phyloP scores from a whole-genome alignment of 1,140 invertebrate species.

The Trichonephila clavata region DNA sequence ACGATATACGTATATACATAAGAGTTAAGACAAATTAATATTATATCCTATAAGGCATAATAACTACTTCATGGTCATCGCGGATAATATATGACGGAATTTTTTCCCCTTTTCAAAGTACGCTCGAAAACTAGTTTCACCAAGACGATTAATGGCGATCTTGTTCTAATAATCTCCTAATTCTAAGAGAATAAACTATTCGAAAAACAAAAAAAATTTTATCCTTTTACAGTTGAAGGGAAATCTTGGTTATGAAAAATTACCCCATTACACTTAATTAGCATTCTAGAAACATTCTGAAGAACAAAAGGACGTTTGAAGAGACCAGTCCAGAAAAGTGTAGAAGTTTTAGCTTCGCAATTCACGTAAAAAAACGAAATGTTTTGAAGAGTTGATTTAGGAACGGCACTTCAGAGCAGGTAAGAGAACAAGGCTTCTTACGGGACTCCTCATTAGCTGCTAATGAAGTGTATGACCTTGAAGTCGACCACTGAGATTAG shows the following conservation, averaged over 20 bases:
- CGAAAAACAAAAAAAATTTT: background rate
- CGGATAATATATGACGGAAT: background rate
- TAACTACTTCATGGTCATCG: too few relatives aligned
- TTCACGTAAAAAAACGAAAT: background rate
- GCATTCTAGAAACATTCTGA: background rate
- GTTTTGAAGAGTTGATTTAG: background rate
- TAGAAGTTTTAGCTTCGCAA: background rate
- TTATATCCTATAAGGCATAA: too few relatives aligned
- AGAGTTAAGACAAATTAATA: too few relatives aligned
- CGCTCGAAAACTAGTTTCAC: background rate
- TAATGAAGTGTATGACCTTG: constrained; percentile 6
- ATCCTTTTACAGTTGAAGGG: background rate
- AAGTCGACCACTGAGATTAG: background rate
- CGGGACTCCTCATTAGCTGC: background rate
- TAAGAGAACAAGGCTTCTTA: background rate
- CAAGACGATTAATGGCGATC: too few relatives aligned
- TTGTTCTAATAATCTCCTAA: too few relatives aligned
- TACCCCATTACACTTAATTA: background rate
- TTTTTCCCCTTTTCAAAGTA: background rate
- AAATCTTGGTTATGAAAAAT: background rate
- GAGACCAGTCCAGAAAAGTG: too few relatives aligned
- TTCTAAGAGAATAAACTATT: background rate
- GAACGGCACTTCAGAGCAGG: background rate
- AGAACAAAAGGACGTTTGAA: background rate
- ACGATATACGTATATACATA: too few relatives aligned